phyloP scores from a whole-genome alignment of 1,140 invertebrate genomes.

The Pararge aegeria region DNA sequence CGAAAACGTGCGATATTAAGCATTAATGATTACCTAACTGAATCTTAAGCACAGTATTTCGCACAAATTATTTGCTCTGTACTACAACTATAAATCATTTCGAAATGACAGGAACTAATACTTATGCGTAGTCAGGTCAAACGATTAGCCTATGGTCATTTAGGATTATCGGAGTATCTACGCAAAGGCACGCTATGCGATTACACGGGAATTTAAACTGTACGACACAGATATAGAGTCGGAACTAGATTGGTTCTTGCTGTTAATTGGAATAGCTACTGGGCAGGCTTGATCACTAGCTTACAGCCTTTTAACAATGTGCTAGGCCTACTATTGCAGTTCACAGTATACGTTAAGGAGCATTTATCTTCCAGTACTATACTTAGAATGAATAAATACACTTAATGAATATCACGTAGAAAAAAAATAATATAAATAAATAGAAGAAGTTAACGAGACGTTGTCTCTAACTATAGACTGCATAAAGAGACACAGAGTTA shows the following conservation, averaged over 20 bases:
- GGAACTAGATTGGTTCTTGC: slow-evolving; percentile 5
- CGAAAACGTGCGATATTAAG: background rate
- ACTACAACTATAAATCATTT: slow-evolving; percentile 35
- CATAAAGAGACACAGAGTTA: no score
- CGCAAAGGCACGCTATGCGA: background rate
- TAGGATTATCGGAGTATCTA: slow-evolving; percentile 24
- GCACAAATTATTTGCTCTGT: slow-evolving; percentile 28
- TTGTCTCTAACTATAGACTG: no score
- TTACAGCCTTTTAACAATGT: slow-evolving; percentile 33
- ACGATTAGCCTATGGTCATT: slow-evolving; percentile 35
- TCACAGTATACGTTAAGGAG: slow-evolving; percentile 14
- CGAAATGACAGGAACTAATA: slow-evolving; percentile 30
- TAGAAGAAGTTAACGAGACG: no score
- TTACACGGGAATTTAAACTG: slow-evolving; percentile 7
- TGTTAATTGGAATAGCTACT: slow-evolving; percentile 28
- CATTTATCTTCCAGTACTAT: no score
- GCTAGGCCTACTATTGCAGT: slow-evolving; percentile 6
- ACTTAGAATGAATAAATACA: no score
- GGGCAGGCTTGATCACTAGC: slow-evolving; percentile 26
- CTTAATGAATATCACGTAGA: no score
- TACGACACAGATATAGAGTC: slow-evolving; percentile 5
- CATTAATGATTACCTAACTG: background rate
- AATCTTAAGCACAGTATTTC: slow-evolving; percentile 10
- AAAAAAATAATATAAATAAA: no score
- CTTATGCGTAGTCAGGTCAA: slow-evolving; percentile 31